Evolutionary conservation across 2,113 vertebrate genomes (phyloP).

Genomic region (Melanerpes formicivorus): DNA sequence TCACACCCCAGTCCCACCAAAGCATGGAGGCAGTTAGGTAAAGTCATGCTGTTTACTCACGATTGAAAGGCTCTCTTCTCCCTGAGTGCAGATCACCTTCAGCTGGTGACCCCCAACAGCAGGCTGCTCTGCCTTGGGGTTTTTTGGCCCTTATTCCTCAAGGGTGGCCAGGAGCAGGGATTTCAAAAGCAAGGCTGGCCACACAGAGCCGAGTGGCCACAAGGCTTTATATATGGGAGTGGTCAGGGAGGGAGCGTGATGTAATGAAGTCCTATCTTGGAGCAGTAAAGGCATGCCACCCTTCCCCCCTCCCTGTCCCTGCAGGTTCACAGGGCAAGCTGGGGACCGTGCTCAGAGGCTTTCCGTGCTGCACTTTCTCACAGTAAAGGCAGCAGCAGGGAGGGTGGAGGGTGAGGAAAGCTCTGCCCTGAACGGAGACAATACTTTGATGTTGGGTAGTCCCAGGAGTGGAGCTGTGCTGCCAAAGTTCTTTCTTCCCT

Average conservation of each 20-base stretch:
- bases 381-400: neutral
- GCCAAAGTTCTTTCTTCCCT: neutral
- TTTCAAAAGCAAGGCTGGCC: neutral
- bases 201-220: neutral
- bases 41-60: constrained; percentile 33
- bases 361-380: neutral
- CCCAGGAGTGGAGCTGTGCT: neutral
- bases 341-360: neutral
- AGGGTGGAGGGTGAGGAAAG: constrained; percentile 22
- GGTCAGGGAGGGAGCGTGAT: constrained; percentile 17
- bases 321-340: constrained; percentile 5
- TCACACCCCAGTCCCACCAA: neutral
- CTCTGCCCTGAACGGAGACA: neutral
- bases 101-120: neutral
- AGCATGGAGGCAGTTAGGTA: neutral
- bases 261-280: neutral
- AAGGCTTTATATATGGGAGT: constrained; percentile 53
- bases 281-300: constrained; percentile 1
- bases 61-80: neutral
- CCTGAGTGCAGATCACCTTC: neutral
- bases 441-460: constrained; percentile 19
- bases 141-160: neutral
- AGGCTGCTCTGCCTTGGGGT: neutral
- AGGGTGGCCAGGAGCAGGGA: neutral
- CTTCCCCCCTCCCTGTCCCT: constrained; percentile 11